These are phyloP conservation scores for Pipra filicauda DNA, from an alignment of 2,113 vertebrate species.

Conservation along the genomic window DNA sequence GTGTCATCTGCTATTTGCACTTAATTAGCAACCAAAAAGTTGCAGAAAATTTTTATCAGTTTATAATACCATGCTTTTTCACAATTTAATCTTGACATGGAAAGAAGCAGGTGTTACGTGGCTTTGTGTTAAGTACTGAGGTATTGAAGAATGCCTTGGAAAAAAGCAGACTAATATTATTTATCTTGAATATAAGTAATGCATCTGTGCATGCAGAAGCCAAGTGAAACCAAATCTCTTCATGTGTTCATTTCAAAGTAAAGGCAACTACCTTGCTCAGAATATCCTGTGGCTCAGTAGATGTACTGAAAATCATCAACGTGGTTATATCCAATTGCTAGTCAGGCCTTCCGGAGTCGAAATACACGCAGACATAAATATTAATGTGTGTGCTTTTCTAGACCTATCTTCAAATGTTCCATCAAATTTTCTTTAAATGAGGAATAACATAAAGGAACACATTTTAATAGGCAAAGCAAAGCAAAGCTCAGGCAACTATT, in stretches of 20 bases:
- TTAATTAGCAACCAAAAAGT: background rate
- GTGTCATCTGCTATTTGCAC: background rate
- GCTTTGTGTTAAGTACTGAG: background rate
- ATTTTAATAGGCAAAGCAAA: constrained; percentile 40
- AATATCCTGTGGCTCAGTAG: constrained; percentile 44
- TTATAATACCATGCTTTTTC: background rate
- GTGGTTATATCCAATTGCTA: background rate
- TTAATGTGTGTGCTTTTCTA: background rate
- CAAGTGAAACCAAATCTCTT: background rate
- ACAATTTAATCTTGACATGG: background rate
- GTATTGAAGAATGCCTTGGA: background rate
- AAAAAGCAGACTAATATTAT: background rate
- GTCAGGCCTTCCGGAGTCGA: background rate
- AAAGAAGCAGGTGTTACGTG: background rate
- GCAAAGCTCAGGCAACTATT: constrained; percentile 14
- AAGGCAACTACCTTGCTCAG: background rate
- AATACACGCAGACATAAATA: constrained; percentile 32
- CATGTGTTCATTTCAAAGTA: background rate
- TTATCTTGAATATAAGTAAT: background rate
- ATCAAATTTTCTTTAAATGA: constrained; percentile 22
- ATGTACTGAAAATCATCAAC: background rate
- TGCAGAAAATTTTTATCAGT: background rate
- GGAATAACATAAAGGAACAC: constrained; percentile 3
- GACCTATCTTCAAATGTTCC: constrained; percentile 26
- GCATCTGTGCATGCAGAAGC: background rate